A percentile compares a stretch with the other conserved stretches of the same genome.
Conservation (phyloP, 1,140 invertebrate genomes). For the Musca domestica region DNA sequence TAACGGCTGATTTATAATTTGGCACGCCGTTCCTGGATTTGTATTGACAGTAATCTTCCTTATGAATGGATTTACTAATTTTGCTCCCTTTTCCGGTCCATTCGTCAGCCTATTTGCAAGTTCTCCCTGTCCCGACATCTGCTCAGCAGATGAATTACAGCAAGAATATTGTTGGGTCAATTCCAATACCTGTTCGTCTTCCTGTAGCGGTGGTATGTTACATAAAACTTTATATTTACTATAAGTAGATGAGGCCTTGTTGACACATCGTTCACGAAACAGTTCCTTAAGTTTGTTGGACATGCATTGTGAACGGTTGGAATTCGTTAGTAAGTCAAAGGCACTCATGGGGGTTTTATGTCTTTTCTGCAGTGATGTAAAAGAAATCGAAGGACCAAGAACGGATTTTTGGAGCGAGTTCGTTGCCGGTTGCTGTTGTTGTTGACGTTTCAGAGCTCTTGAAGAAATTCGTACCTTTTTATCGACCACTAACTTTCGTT, state of each 20-base stretch:
- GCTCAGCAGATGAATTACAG: not conserved
- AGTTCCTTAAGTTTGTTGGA: slow-evolving; percentile 19
- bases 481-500: slow-evolving; percentile 23
- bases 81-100: too few species aligned
- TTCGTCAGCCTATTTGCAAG: too few species aligned
- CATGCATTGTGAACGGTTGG: slow-evolving; percentile 5
- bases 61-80: too few species aligned
- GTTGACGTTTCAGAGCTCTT: slow-evolving; percentile 21
- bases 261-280: slow-evolving; percentile 24
- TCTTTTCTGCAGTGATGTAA: not conserved
- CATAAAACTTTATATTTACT: slow-evolving; percentile 27
- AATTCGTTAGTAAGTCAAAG: slow-evolving; percentile 36
- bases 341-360: slow-evolving; percentile 29
- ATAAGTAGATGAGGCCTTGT: slow-evolving; percentile 26
- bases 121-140: not conserved
- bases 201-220: slow-evolving; percentile 9
- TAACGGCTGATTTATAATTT: too few species aligned
- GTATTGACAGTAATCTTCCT: too few species aligned
- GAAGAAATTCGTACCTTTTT: slow-evolving; percentile 16
- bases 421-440: not conserved
- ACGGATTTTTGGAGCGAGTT: not conserved
- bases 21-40: too few species aligned
- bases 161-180: not conserved
- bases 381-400: not conserved
- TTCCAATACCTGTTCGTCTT: slow-evolving; percentile 9